Conservation (phyloP, 2,113 vertebrate genomes). For the Indri indri region DNA sequence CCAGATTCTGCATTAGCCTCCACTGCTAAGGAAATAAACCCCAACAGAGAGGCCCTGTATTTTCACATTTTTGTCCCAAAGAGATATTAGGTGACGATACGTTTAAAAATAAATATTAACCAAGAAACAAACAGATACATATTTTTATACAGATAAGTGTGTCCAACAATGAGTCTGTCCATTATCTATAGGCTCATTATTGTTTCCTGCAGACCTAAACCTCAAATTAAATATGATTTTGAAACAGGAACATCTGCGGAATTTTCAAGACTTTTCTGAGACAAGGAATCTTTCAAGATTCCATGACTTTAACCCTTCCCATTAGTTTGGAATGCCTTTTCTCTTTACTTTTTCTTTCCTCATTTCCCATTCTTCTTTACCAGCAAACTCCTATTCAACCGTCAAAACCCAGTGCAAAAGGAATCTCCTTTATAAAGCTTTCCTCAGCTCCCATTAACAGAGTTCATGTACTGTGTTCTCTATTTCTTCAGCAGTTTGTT, state of each 20-base stretch:
- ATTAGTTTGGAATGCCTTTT: not conserved
- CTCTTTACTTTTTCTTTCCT: not conserved
- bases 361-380: not conserved
- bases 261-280: constrained; percentile 41
- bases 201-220: not conserved
- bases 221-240: not conserved
- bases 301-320: not conserved
- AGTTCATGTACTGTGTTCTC: not conserved
- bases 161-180: not conserved
- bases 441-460: not conserved
- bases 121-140: not conserved
- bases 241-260: not conserved
- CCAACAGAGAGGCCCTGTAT: not conserved
- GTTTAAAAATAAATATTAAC: not conserved
- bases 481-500: not conserved
- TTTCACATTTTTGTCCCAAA: not conserved
- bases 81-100: not conserved
- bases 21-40: not conserved
- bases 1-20: not conserved
- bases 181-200: not conserved
- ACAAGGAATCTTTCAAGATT: not conserved
- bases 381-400: constrained; percentile 33
- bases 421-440: not conserved
- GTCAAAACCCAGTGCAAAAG: constrained; percentile 12
- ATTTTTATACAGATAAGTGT: not conserved